These are phyloP conservation scores for Tetragonula clypearis DNA, from an alignment of 1,140 invertebrate species.

Conservation along the genomic window DNA sequence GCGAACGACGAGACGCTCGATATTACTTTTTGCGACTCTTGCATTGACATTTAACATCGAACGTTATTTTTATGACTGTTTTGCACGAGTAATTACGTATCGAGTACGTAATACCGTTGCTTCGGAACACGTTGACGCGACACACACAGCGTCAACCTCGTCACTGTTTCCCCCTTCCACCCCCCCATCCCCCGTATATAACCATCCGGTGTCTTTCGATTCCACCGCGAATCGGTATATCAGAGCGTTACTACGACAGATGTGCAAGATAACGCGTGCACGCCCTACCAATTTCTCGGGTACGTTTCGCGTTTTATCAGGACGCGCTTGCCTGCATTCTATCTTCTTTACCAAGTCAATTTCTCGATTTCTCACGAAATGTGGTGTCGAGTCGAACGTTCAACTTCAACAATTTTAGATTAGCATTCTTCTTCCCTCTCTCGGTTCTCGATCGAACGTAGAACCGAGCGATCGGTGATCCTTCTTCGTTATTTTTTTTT, in stretches of 20 bases:
- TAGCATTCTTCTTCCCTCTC: neutral
- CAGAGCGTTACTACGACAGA: neutral
- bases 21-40: slow-evolving; percentile 24
- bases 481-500: neutral
- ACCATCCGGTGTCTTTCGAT: slow-evolving; percentile 14
- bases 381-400: neutral
- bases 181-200: neutral
- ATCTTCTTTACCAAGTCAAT: neutral
- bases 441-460: neutral
- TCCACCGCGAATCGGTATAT: neutral
- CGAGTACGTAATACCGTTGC: slow-evolving; percentile 36
- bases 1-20: slow-evolving; percentile 36
- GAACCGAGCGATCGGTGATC: neutral
- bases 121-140: slow-evolving; percentile 27
- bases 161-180: neutral
- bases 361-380: neutral
- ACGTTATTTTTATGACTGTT: slow-evolving; percentile 57
- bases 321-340: neutral
- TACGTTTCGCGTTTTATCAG: neutral
- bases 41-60: slow-evolving; percentile 50
- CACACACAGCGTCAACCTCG: neutral
- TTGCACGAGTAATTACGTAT: slow-evolving; percentile 41
- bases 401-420: neutral
- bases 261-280: neutral
- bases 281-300: neutral